Evolutionary conservation across 2,113 vertebrate genomes (phyloP).

Genomic region (Alethe castanea): DNA sequence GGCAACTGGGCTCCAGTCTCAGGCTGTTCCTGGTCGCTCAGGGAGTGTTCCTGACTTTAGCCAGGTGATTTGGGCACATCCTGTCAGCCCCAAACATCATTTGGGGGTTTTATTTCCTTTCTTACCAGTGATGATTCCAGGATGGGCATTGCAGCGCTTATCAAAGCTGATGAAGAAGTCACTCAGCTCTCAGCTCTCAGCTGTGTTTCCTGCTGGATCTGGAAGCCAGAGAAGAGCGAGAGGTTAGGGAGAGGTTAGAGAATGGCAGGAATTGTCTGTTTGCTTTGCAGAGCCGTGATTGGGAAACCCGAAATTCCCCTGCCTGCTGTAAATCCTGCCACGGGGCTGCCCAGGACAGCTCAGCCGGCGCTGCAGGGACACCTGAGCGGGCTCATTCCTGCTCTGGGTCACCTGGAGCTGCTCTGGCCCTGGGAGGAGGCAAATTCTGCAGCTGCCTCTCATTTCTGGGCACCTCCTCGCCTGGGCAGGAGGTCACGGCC

Average conservation of each 20-base stretch:
- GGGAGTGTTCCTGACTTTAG: neutral
- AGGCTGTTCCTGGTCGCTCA: neutral
- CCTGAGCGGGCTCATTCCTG: neutral
- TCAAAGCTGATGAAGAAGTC: neutral
- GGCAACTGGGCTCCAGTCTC: constrained; percentile 46
- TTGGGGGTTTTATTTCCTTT: neutral
- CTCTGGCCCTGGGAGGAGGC: neutral
- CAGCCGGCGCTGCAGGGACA: neutral
- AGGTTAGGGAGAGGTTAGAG: neutral
- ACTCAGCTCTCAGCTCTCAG: too few species aligned
- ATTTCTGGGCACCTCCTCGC: neutral
- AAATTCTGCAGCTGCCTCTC: constrained; percentile 23
- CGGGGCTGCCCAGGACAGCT: neutral
- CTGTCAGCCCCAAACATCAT: neutral
- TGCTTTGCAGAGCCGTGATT: neutral
- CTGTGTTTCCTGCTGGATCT: neutral
- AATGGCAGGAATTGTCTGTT: neutral
- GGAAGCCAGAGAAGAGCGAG: neutral
- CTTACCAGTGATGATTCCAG: neutral
- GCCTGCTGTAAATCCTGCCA: neutral
- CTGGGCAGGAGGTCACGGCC: neutral
- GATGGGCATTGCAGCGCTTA: neutral
- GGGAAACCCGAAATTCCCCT: neutral
- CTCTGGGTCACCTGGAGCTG: neutral
- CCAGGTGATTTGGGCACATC: constrained; percentile 11